Evolutionary conservation across 2,797 vertebrate genomes (phyloP), one percentile per base, ranked within the genome.

Genomic region (Anguilla megastoma): DNA sequence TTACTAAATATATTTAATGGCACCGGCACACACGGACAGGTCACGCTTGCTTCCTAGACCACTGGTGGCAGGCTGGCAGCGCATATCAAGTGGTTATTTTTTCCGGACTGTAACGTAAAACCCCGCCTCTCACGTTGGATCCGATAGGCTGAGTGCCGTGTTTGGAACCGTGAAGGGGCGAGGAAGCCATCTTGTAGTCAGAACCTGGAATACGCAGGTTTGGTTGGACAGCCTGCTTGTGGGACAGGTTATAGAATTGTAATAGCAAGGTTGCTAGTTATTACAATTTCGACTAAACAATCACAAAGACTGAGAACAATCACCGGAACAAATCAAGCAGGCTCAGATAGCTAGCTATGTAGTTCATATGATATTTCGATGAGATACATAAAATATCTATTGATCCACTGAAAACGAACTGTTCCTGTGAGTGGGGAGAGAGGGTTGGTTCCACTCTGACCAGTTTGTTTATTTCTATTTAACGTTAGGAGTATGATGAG

Each of bases 401-500:
- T 56, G 24, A 45, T 79, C 21, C 21, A 27, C 9, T 12, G 24
- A 60, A 86, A 66, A 30, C 86, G 82, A 30, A 21, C 74, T 76
- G 45, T 10, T 82, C 45, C 41, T 45, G 33, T 45, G 41, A 50
- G 79, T n/a, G 41, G 24, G 45, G 24, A 50, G 79, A 48, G 79
- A 50, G 79, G 50, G 2, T 84, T 84, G n/a, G 48, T 56, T 84
- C 50, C 24, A 48, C 82, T 54, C 45, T 84, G n/a, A 2, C 48
- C 12, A 82, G 10, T 54, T 86, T 80, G 56, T 89, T 41, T 93
- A 69, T 89, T 86, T 93, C 95, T 95, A 94, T 94, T 94, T 91
- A 93, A 91, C 95, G 93, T 94, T 91, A 94, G 95, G 96, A 93
- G 95, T 96, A 97, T 96, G 97, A 98, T 98, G 98, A 98, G 97